Percentiles rank a stretch among this genome's conserved stretches.
Conservation (phyloP, 1,140 invertebrate genomes). For the Alviniconcha marisindica region DNA sequence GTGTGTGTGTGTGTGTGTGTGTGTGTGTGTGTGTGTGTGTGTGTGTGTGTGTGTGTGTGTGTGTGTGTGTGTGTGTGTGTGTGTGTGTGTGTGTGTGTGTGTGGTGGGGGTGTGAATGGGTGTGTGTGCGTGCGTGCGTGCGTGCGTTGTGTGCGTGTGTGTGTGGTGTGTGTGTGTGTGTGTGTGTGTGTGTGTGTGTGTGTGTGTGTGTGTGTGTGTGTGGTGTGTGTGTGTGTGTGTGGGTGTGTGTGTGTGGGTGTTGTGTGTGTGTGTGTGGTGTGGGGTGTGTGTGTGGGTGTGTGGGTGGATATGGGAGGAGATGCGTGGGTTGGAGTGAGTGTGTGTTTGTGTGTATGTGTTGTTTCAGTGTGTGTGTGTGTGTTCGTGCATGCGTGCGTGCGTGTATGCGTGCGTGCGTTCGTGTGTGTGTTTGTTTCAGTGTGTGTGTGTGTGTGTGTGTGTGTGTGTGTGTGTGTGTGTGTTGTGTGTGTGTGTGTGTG, state of each 20-base stretch:
- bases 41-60: too few relatives aligned
- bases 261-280: background rate
- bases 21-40: too few relatives aligned
- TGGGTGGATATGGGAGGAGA: background rate
- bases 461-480: background rate
- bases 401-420: background rate
- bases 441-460: background rate
- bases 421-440: background rate
- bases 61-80: too few relatives aligned
- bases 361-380: background rate
- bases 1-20: too few relatives aligned
- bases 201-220: too few relatives aligned
- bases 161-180: too few relatives aligned
- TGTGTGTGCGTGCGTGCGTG: too few relatives aligned
- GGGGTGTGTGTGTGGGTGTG: background rate
- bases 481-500: too few relatives aligned
- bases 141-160: too few relatives aligned
- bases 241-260: background rate
- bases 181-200: too few relatives aligned
- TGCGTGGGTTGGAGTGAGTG: slow-evolving; percentile 4
- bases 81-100: too few relatives aligned
- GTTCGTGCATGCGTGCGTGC: background rate
- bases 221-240: background rate
- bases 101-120: too few relatives aligned
- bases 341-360: slow-evolving; percentile 5